These are phyloP conservation scores for Glyptemys insculpta DNA, from an alignment of 2,797 vertebrate species.

Conservation along the genomic window DNA sequence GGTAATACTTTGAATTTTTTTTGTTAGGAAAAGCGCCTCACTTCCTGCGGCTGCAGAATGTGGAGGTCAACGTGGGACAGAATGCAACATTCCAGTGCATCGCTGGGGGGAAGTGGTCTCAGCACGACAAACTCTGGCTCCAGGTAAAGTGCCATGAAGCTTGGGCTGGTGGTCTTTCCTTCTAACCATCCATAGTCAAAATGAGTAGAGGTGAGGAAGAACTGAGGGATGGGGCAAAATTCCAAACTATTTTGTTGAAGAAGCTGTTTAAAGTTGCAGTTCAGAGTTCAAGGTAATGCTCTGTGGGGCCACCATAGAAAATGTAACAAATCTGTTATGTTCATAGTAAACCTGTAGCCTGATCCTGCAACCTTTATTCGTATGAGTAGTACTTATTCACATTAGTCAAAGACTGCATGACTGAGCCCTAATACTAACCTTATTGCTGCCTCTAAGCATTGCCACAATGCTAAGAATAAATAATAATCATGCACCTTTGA, in stretches of 20 bases:
- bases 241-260: not conserved
- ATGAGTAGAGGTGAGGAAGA: not conserved
- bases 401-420: not conserved
- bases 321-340: not conserved
- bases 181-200: not conserved
- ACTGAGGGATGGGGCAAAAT: not conserved
- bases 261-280: not conserved
- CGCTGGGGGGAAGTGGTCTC: slow-evolving; percentile 97
- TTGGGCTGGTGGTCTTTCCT: accelerated
- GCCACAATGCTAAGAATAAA: not conserved
- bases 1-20: slow-evolving; percentile 44
- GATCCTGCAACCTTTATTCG: not conserved
- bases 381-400: not conserved
- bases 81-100: slow-evolving; percentile 97
- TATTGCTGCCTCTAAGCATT: not conserved
- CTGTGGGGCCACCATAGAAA: not conserved
- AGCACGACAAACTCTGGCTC: slow-evolving; percentile 94
- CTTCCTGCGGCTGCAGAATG: slow-evolving; percentile 96
- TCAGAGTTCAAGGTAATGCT: not conserved
- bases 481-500: not conserved
- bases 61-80: slow-evolving; percentile 97
- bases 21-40: slow-evolving; percentile 94
- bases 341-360: not conserved
- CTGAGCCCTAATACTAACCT: not conserved
- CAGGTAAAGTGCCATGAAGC: slow-evolving; percentile 78